Conservation (phyloP, 2,113 vertebrate genomes). For the Coracopsis vasa region DNA sequence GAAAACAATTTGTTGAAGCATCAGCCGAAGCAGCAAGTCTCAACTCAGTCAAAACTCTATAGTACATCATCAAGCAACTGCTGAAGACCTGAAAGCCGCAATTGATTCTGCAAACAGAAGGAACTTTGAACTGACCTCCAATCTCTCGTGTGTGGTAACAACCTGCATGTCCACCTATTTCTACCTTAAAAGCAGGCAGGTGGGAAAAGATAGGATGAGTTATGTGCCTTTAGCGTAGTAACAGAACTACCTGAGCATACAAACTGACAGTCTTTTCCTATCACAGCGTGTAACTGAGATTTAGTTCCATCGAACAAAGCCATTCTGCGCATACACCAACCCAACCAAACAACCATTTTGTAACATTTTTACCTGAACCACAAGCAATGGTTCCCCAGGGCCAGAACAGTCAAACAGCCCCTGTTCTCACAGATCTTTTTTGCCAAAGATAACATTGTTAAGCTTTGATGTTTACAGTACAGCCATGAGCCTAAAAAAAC, state of each 20-base stretch:
- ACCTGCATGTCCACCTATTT: not conserved
- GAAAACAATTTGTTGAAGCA: constrained; percentile 32
- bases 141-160: not conserved
- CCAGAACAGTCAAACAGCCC: not conserved
- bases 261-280: not conserved
- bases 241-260: not conserved
- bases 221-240: not conserved
- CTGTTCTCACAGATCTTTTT: not conserved
- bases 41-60: not conserved
- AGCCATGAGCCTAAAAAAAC: not conserved
- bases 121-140: not conserved
- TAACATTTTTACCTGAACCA: not conserved
- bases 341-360: not conserved
- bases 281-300: not conserved
- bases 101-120: not conserved
- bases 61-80: not conserved
- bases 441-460: not conserved
- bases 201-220: not conserved
- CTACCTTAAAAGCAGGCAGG: not conserved
- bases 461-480: not conserved
- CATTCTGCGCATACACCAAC: not conserved
- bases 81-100: constrained; percentile 1
- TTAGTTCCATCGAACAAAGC: not conserved
- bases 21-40: not conserved
- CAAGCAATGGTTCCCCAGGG: not conserved